Base-by-base conservation (phyloP, 2,797 vertebrate genomes). In the Coracias cyanogaster region DNA sequence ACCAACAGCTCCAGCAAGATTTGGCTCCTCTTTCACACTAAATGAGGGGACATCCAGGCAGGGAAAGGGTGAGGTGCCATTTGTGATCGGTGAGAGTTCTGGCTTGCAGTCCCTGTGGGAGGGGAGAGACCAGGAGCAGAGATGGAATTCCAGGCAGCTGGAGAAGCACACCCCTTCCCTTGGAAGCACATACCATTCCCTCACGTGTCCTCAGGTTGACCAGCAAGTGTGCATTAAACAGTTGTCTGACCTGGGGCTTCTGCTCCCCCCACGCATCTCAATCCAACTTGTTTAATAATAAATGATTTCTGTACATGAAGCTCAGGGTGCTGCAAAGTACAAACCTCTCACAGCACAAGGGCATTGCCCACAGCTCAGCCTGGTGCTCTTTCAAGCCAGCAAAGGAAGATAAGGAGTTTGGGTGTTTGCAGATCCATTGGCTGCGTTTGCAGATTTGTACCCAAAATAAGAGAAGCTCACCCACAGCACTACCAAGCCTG, bases 61-160 rank as follows among this genome's bases (percentile, higher is more conserved):
- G 64, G 64, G 26, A 52, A 41, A 73, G 54, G 25, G 20, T 46
- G 52, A 70, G 51, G 8, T 15, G 31, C 15, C 0, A 0, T 10
- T 4, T 26, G 31, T 28, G 16, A 18, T 14, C 4, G 3, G 20
- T 45, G 49, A 24, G 29, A 8, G 46, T 4, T 71, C 31, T 52
- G 43, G 26, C 2, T 39, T 18, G 16, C 61, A 74, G 92, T 57
- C 86, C 96, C 97, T 96, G 96, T 93, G 90, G 94, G 94, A 91
- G 96, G 41, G 4, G 91, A 94, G 72, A 98, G 97, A 55, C 10
- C 41, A 45, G 48, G 25, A 61, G 37, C 24, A 45, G 22, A n/a
- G 41, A 35, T 10, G 19, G 4, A 43, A 28, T 8, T 52, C 1
- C 1, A 64, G 25, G 29, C 33, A 43, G 73, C 8, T 9, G 10